Evolutionary conservation across 64 coral and sea anemone genomes (phyloP), one percentile per base, ranked within the genome.

Genomic region (Cladopsammia gracilis): DNA sequence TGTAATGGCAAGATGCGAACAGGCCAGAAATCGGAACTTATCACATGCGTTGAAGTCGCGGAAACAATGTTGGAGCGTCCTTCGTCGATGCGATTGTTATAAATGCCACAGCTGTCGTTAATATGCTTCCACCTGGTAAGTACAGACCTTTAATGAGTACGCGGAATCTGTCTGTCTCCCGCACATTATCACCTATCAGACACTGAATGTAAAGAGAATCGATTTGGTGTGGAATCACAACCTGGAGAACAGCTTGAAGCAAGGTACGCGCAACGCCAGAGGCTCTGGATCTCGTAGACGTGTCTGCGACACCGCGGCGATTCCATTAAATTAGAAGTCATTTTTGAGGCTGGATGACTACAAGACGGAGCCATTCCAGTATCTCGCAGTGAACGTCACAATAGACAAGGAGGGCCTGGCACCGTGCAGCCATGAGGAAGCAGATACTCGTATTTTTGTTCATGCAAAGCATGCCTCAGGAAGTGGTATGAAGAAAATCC

Each of bases 211-310:
- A 65, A 67, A 93, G 10, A 64, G 73, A 77, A 71, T 93, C 57
- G 85, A 93, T 81, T 48, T 93, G 20, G 92, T 80, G 19, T 88
- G 83, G 83, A 84, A 87, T 67, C 58, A 73, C 16, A 88, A 93
- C 74, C 34, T 88, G 57, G 53, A 73, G 58, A 88, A 88, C 48
- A 68, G 71, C 70, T 81, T 86, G 4, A 93, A 88, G 75, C 58
- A 86, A 58, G 58, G 82, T 14, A 93, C 91, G 12, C 72, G 83
- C 18, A 58, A 77, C 4, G 24, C 58, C 12, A 62, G 91, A 86
- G 91, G 83, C 24, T 20, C 82, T 77, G 87, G 87, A 51, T n/a
- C 25, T 18, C 66, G 78, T 20, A 62, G 79, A 86, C 93, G 57
- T 65, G 87, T n/a, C n/a, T n/a, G n/a, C n/a, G n/a, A n/a, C n/a